Conservation (phyloP, 2,113 vertebrate genomes). For the Heliornis fulica region DNA sequence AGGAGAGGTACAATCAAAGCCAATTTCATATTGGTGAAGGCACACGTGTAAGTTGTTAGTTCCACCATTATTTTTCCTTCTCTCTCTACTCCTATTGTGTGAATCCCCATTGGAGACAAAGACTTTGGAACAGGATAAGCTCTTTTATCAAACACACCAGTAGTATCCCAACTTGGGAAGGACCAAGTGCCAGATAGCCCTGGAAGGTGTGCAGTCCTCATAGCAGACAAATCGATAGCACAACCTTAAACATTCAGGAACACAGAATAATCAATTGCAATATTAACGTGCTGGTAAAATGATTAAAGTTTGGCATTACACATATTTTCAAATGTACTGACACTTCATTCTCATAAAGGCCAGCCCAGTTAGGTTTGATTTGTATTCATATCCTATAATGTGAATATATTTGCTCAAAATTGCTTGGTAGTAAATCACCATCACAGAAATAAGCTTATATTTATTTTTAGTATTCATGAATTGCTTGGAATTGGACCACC, state of each 20-base stretch:
- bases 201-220: not conserved
- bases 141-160: not conserved
- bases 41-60: not conserved
- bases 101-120: not conserved
- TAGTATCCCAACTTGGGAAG: not conserved
- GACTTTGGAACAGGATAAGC: not conserved
- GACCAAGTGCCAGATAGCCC: not conserved
- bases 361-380: constrained; percentile 71
- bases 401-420: constrained; percentile 77
- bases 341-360: constrained; percentile 77
- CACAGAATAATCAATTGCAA: constrained; percentile 36
- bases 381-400: constrained; percentile 77
- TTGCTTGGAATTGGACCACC: constrained; percentile 65
- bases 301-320: constrained; percentile 66
- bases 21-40: not conserved
- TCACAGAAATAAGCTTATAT: constrained; percentile 76
- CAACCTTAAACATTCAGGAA: constrained; percentile 37
- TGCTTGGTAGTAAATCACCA: constrained; percentile 75
- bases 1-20: not conserved
- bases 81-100: not conserved
- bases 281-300: constrained; percentile 67
- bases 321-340: constrained; percentile 75
- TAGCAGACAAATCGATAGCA: constrained; percentile 3
- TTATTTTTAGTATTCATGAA: constrained; percentile 78
- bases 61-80: not conserved